Evolutionary conservation across 2,113 vertebrate species (phyloP).

Genomic region (Catharus bicknelli): DNA sequence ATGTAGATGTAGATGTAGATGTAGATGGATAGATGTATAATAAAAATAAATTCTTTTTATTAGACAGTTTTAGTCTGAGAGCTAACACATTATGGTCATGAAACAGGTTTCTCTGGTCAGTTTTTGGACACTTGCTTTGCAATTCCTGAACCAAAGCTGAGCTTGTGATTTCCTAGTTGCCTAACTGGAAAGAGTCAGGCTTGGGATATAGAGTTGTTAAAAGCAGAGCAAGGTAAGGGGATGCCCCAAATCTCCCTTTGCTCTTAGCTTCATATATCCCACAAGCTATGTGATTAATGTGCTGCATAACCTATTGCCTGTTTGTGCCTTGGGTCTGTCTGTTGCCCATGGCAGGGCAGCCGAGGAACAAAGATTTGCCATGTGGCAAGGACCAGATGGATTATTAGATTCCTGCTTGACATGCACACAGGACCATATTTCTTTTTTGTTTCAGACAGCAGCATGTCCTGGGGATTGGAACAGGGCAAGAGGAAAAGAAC

Average conservation of each 20-base stretch:
- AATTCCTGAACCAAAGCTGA: neutral
- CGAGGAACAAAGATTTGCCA: neutral
- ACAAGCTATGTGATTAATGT: no score
- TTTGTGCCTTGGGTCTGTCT: neutral
- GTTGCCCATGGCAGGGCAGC: neutral
- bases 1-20: neutral
- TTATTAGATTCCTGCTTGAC: neutral
- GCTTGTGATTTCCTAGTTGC: neutral
- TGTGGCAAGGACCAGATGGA: neutral
- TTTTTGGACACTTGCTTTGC: neutral
- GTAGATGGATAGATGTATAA: neutral
- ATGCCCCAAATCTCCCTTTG: neutral
- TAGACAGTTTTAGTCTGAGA: neutral
- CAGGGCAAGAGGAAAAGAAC: neutral
- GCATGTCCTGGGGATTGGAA: fast-evolving
- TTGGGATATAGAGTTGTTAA: neutral
- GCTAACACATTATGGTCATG: neutral
- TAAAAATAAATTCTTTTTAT: neutral
- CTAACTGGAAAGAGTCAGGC: neutral
- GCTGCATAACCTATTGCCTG: neutral
- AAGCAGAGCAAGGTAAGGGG: neutral
- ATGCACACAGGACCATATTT: neutral
- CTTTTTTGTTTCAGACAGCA: neutral
- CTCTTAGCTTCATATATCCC: neutral
- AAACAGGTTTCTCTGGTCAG: neutral